A percentile compares a stretch with the other conserved stretches of the same genome.
Evolutionary conservation across 2,888 invertebrate species (phyloP).

Genomic region (Sinelater perroti): DNA sequence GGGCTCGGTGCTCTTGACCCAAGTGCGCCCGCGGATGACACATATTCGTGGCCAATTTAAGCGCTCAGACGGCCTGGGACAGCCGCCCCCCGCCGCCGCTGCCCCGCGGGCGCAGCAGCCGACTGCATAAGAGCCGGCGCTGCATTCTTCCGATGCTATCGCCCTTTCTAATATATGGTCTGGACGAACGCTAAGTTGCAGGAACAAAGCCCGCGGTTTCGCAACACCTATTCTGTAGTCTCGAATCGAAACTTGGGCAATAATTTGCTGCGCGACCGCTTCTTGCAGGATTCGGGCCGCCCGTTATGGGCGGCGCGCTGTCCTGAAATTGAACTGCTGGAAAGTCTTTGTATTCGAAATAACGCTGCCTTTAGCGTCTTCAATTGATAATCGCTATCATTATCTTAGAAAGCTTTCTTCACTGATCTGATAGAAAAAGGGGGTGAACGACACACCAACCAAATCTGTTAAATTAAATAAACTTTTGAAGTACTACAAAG

Average conservation of each 20-base stretch:
- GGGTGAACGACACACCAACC: too few species aligned
- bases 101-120: conserved; percentile 26
- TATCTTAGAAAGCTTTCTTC: too few species aligned
- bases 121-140: conserved; percentile 44
- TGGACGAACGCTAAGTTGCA: conserved; percentile 45
- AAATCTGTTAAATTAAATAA: too few species aligned
- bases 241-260: conserved; percentile 45
- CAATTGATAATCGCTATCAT: too few species aligned
- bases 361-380: too few species aligned
- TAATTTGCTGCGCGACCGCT: not conserved
- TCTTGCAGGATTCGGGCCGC: too few species aligned
- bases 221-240: conserved; percentile 42
- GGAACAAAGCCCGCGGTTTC: conserved; percentile 46
- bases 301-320: too few species aligned
- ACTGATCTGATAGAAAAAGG: too few species aligned
- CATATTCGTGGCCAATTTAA: conserved; percentile 33
- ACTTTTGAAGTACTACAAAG: too few species aligned
- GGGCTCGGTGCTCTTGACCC: not conserved
- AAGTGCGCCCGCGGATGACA: conserved; percentile 13
- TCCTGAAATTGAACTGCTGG: too few species aligned
- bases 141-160: conserved; percentile 54
- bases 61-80: conserved; percentile 36
- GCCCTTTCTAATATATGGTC: conserved; percentile 53
- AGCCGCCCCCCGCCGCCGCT: conserved; percentile 23
- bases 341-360: too few species aligned